Conservation (phyloP, 2,888 invertebrate genomes). For the Tethea ocularis region DNA sequence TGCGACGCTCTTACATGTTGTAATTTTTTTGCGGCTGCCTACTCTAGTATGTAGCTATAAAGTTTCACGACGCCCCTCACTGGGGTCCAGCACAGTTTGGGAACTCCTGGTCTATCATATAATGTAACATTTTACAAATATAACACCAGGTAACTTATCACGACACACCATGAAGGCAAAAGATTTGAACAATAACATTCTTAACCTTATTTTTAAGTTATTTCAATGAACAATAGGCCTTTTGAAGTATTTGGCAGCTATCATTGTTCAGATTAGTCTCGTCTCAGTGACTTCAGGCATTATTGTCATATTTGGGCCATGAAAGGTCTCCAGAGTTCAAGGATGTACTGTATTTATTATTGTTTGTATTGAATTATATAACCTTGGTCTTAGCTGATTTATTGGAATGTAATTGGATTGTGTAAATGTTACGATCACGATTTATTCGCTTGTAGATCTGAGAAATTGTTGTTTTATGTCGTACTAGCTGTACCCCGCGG, state of each 20-base stretch:
- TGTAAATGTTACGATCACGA: not conserved
- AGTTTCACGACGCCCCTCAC: too few relatives aligned
- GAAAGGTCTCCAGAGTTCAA: constrained; percentile 45
- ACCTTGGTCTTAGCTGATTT: not conserved
- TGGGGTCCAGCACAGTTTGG: too few relatives aligned
- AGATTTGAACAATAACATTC: not conserved
- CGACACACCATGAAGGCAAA: not conserved
- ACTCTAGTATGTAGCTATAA: too few relatives aligned
- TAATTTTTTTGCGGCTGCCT: too few relatives aligned
- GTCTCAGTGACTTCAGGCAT: constrained; percentile 12
- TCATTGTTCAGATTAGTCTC: constrained; percentile 12
- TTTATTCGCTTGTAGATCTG: not conserved
- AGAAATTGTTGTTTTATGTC: too few relatives aligned
- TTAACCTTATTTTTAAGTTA: constrained; percentile 7
- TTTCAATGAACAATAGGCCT: constrained; percentile 13
- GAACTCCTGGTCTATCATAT: too few relatives aligned
- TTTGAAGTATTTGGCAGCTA: constrained; percentile 10
- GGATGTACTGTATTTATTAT: constrained; percentile 28
- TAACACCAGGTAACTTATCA: not conserved
- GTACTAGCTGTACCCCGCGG: too few relatives aligned
- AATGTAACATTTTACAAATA: not conserved
- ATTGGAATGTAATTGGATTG: constrained; percentile 8
- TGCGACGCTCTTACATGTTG: too few relatives aligned
- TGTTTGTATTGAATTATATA: not conserved
- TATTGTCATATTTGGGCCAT: constrained; percentile 25